Base-by-base conservation (phyloP, 1,140 invertebrate genomes). In the Bombus sylvicola region DNA sequence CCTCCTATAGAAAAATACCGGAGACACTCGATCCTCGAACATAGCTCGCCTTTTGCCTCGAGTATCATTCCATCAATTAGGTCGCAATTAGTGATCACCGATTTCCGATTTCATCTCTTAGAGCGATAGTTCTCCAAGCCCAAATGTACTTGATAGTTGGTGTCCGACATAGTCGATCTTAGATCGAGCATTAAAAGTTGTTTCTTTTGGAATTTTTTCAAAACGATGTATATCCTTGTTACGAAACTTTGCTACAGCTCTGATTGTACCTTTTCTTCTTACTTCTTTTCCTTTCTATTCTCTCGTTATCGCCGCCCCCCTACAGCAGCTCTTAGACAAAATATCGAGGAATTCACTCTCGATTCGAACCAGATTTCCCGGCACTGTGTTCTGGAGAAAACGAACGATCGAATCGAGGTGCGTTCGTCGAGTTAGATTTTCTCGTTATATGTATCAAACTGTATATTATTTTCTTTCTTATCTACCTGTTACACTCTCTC, bases 31-130 rank as follows among this genome's bases (percentile, higher is more conserved):
- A 85, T 90, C 87, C 80, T 91, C 87, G 88, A 91, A 86, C 86
- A 87, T 94, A 95, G 92, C 89, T 92, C 93, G 94, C 94, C 94
- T 95, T 95, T 95, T 95, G 94, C 94, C 94, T 95, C 94, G 77
- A 92, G 84, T 85, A 91, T 59, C 71, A 1, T 43, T 85, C 79
- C 72, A 12, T 81, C 59, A 31, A 47, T 53, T 62, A 73, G 59
- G 37, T 59, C 18, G 18, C 72, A 53, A 53, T 57, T 76, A 89
- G 86, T 13, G 47, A 82, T 72, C 15, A 81, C 71, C 79, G 5
- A 3, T 82, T 4, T 64, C 31, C 71, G 31, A 53, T 5, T 43
- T n/a, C 8, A 31, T 86, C 62, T 73, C 66, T 86, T 84, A 83
- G 81, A 57, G 47, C 28, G 43, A 68, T 87, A 89, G 66, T 59